Evolutionary conservation across 2,113 vertebrate species (phyloP).

Genomic region (Nesospiza acunhae): DNA sequence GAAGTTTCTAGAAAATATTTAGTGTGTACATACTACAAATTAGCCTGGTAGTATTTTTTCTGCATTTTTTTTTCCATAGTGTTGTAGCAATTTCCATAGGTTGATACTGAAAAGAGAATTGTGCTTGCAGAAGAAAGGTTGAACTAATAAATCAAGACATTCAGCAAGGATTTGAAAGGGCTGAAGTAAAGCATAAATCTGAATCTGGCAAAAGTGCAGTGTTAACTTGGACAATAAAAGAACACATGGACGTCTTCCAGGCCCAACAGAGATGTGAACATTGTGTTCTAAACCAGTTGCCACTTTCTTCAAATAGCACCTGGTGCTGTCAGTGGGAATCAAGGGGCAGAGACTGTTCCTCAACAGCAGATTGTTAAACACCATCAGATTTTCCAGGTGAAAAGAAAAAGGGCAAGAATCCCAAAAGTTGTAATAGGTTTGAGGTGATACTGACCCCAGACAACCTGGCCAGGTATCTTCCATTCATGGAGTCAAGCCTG

Average conservation of each 20-base stretch:
- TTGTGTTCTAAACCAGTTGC: background rate
- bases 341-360: background rate
- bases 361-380: background rate
- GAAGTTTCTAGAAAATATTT: conserved; percentile 7
- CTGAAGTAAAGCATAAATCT: background rate
- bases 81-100: background rate
- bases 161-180: background rate
- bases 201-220: background rate
- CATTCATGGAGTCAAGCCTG: background rate
- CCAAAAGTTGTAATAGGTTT: background rate
- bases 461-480: background rate
- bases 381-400: background rate
- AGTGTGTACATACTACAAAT: background rate
- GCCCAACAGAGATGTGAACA: background rate
- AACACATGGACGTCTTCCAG: background rate
- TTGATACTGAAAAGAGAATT: background rate
- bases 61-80: background rate
- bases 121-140: background rate
- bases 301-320: background rate
- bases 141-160: background rate
- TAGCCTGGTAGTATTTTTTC: background rate
- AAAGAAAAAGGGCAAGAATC: background rate
- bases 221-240: background rate
- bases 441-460: background rate
- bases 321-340: background rate